These are phyloP conservation scores for Laothoe populi DNA, from an alignment of 2,888 invertebrate genomes.

Conservation along the genomic window DNA sequence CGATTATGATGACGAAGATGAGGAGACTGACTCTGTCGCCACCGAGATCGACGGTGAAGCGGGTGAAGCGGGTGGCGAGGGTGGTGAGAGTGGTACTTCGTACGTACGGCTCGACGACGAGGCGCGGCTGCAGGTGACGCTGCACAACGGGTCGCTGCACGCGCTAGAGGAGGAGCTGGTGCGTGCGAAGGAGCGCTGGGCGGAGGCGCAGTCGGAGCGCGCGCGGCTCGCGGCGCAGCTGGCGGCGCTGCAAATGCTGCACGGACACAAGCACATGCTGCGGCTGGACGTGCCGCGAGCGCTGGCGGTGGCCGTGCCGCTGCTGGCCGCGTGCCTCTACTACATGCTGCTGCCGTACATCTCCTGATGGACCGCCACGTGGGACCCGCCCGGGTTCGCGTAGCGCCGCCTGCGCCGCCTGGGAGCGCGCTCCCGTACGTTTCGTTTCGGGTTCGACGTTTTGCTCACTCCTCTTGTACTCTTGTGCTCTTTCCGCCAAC, in stretches of 20 bases:
- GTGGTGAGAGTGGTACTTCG: constrained; percentile 40
- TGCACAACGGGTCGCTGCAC: constrained; percentile 83
- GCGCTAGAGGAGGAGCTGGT: constrained; percentile 90
- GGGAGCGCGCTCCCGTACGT: constrained; percentile 25
- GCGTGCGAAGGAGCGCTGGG: constrained; percentile 89
- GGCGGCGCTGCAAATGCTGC: constrained; percentile 77
- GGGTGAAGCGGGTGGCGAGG: constrained; percentile 28
- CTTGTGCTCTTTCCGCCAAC: constrained; percentile 39
- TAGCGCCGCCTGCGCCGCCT: constrained; percentile 51
- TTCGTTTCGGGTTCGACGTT: constrained; percentile 32
- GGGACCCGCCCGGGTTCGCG: constrained; percentile 81
- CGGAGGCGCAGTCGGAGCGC: constrained; percentile 86
- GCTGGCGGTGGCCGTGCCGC: constrained; percentile 79
- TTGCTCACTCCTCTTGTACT: constrained; percentile 49
- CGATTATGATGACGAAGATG: constrained; percentile 75
- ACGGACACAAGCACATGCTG: constrained; percentile 73
- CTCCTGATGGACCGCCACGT: constrained; percentile 87
- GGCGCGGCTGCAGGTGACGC: constrained; percentile 58
- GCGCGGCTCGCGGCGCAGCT: constrained; percentile 84
- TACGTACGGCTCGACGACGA: constrained; percentile 65
- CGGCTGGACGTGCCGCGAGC: constrained; percentile 34
- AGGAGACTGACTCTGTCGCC: constrained; percentile 69
- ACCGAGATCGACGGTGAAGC: constrained; percentile 65
- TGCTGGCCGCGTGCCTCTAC: constrained; percentile 85
- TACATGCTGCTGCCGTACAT: constrained; percentile 84